These are phyloP conservation scores for Oryctes rhinoceros DNA, from an alignment of 1,140 invertebrate genomes.

Conservation along the genomic window DNA sequence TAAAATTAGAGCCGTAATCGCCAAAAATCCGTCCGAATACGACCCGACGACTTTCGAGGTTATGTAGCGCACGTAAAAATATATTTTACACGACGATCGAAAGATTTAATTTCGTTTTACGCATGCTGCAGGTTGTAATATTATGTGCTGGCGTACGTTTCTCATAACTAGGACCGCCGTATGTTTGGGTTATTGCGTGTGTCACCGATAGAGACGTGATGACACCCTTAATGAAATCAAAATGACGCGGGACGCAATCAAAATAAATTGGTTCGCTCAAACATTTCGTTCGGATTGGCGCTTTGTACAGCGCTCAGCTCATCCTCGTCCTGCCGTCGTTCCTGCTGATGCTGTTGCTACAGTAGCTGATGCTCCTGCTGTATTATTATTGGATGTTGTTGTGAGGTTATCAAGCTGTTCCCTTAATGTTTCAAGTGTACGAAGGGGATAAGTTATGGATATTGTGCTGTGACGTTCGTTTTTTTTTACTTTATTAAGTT, in stretches of 20 bases:
- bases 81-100: conserved; percentile 30
- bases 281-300: conserved; percentile 44
- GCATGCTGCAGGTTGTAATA: conserved; percentile 46
- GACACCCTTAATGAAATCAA: conserved; percentile 58
- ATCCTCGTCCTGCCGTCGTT: background rate
- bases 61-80: conserved; percentile 39
- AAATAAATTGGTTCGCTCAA: conserved; percentile 49
- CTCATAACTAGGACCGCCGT: background rate
- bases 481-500: conserved; percentile 20
- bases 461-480: conserved; percentile 8
- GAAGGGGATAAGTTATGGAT: conserved; percentile 25
- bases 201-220: conserved; percentile 52
- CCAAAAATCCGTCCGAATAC: background rate
- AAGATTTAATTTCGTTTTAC: conserved; percentile 56
- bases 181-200: conserved; percentile 37
- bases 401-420: conserved; percentile 3
- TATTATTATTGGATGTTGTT: conserved; percentile 24
- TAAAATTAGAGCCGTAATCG: background rate
- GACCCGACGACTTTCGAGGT: conserved; percentile 28
- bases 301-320: background rate
- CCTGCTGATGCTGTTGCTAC: background rate
- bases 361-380: background rate
- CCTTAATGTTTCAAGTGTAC: conserved; percentile 30
- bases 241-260: conserved; percentile 52
- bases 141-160: conserved; percentile 50